A percentile compares a stretch with the other conserved stretches of the same genome.
These are phyloP conservation scores for Alectura lathami DNA, from an alignment of 2,113 vertebrate genomes.

Conservation along the genomic window DNA sequence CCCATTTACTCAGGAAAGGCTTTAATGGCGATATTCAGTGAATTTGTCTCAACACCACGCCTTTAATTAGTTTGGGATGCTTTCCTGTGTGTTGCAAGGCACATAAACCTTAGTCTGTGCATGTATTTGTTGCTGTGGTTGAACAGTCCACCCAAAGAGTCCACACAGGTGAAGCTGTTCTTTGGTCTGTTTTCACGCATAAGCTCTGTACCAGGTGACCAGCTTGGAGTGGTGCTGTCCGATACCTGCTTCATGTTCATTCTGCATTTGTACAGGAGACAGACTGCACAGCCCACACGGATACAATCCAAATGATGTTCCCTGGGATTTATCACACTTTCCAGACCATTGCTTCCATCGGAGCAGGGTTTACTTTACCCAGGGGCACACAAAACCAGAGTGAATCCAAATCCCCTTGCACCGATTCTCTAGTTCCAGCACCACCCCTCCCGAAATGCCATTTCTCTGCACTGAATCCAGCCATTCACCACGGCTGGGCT, in stretches of 20 bases:
- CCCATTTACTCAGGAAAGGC: background rate
- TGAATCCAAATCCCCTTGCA: background rate
- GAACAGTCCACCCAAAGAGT: background rate
- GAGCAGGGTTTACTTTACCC: background rate
- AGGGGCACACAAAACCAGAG: background rate
- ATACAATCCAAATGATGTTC: background rate
- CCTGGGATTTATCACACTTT: background rate
- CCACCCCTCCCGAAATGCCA: background rate
- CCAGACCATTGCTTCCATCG: background rate
- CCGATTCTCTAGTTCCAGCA: background rate
- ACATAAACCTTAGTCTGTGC: background rate
- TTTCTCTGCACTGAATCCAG: background rate
- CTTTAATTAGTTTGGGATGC: background rate
- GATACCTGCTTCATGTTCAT: background rate
- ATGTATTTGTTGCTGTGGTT: background rate
- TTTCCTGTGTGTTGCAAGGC: background rate
- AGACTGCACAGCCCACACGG: background rate
- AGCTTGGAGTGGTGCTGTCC: background rate
- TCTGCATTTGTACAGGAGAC: background rate
- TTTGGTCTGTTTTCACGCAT: background rate
- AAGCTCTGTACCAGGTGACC: background rate
- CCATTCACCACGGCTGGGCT: background rate
- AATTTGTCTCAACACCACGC: background rate
- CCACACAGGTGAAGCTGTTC: background rate
- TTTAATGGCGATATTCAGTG: background rate